A percentile compares a stretch with the other conserved stretches of the same genome.
These are phyloP conservation scores for Geotria australis DNA, from an alignment of 2,797 vertebrate species.

Conservation along the genomic window DNA sequence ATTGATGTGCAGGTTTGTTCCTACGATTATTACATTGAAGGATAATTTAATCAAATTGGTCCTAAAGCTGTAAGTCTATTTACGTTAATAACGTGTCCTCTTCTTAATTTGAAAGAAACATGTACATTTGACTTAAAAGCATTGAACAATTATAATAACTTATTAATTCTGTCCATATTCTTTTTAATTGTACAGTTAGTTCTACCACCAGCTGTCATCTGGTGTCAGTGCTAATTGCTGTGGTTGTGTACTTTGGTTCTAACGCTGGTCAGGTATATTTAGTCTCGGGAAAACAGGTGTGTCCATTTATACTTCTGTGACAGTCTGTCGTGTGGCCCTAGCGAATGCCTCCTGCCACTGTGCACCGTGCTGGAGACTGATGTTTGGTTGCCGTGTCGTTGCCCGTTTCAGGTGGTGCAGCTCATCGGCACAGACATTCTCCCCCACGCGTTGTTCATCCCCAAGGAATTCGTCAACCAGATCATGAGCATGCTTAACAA, in stretches of 20 bases:
- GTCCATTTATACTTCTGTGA: no score
- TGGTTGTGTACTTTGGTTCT: no score
- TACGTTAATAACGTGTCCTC: no score
- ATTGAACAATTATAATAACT: not conserved
- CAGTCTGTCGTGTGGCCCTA: no score
- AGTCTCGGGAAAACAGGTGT: no score
- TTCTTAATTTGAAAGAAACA: no score
- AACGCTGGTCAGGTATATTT: no score
- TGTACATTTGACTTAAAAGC: not conserved
- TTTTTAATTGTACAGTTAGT: not conserved
- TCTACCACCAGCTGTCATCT: not conserved
- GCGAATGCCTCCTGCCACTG: no score
- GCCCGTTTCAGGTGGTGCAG: constrained; percentile 52
- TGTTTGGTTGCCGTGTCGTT: not conserved
- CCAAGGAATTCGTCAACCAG: constrained; percentile 90
- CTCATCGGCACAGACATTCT: constrained; percentile 92
- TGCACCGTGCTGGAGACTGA: no score
- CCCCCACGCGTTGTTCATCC: constrained; percentile 95
- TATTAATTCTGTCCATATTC: not conserved
- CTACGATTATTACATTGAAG: no score
- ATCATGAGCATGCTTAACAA: constrained; percentile 99
- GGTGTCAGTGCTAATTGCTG: not conserved
- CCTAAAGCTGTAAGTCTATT: no score
- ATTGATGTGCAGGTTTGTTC: constrained; percentile 67
- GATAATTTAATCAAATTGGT: no score